Evolutionary conservation across 2,888 invertebrate species (phyloP).

Genomic region (Himalopsyche japonica): DNA sequence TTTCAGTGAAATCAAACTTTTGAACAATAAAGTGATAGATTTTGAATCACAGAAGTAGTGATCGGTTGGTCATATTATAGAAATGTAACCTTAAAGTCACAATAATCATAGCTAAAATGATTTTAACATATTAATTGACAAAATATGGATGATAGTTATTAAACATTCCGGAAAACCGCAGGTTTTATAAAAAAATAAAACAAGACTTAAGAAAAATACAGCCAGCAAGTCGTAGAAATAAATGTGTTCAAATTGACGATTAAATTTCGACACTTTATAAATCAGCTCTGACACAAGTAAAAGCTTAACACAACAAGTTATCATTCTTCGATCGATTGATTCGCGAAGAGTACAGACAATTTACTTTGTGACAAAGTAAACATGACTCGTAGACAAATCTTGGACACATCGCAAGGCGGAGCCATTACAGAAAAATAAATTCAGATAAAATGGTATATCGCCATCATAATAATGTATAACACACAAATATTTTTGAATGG

Average conservation of each 20-base stretch:
- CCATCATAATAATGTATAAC: neutral
- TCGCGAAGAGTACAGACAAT: neutral
- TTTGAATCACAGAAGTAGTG: too few species aligned
- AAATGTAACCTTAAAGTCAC: too few species aligned
- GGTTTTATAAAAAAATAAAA: too few species aligned
- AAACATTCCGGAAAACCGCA: neutral
- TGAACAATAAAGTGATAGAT: too few species aligned
- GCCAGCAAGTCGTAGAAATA: neutral
- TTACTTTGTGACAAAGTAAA: neutral
- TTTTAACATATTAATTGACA: neutral
- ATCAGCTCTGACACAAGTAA: neutral
- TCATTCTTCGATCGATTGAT: neutral
- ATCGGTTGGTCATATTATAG: too few species aligned
- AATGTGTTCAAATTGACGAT: neutral
- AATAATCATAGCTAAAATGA: neutral
- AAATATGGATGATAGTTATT: neutral
- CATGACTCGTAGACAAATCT: neutral
- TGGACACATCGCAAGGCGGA: neutral
- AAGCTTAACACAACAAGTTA: neutral
- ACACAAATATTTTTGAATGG: neutral
- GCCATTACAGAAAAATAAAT: slow-evolving; percentile 3
- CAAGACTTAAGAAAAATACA: neutral
- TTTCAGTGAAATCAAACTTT: too few species aligned
- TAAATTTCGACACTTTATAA: neutral
- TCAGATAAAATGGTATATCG: slow-evolving; percentile 10